Evolutionary conservation across 2,797 vertebrate genomes (phyloP), one percentile per base, ranked within the genome.

Genomic region (Rhinatrema bivittatum): DNA sequence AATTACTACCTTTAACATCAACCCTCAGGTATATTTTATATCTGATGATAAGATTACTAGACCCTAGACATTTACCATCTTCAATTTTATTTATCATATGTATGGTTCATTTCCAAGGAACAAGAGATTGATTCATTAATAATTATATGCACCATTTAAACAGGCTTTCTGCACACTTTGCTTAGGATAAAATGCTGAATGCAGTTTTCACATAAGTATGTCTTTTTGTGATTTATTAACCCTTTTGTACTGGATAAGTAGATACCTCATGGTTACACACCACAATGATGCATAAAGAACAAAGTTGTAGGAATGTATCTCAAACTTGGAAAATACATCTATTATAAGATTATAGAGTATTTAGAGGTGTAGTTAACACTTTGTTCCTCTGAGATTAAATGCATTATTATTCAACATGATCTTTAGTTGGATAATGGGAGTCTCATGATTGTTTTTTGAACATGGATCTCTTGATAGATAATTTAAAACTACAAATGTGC

Each of bases 131-230:
- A 77, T 58, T 80, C 66, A 74, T 76, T 77, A 76, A 76, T 81
- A 77, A 81, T 77, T 70, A 74, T 73, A 78, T 81, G 76, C 68
- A 53, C 73, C 73, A 80, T 80, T 78, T 76, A 73, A 73, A 65
- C 69, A 74, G 61, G 56, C 63, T 76, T 76, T 81, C 70, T 80
- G 73, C 68, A 71, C 62, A 77, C 72, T 74, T 74, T 76, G 65
- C 66, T 69, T 50, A 9, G 52, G 53, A 59, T 60, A 71, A 74
- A 68, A 67, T 41, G 54, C 62, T 58, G 63, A 71, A 56, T 56
- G 56, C 39, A 61, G 63, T 73, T 71, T 39, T 46, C 49, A 36
- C 65, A 56, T 66, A 66, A 55, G 1, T 62, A 41, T 10, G 40
- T 32, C 43, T 38, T 50, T 69, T 35, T 54, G 46, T 66, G 50